Percentiles rank a stretch among this genome's conserved stretches.
These are phyloP conservation scores for Actinopyga echinites DNA, from an alignment of 53 echinoderm and acorn worm genomes.

Conservation along the genomic window DNA sequence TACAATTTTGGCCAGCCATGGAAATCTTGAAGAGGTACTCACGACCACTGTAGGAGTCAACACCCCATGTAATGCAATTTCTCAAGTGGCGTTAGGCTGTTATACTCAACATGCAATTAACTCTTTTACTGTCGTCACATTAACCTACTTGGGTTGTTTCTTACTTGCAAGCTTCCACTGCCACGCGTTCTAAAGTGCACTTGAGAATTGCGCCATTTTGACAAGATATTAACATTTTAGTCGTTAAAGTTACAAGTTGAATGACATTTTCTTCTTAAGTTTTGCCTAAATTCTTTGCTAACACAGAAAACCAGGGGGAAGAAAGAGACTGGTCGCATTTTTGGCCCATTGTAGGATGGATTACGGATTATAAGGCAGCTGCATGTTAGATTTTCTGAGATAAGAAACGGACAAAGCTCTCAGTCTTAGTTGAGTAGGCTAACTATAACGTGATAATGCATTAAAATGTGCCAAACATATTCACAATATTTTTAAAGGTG, in stretches of 20 bases:
- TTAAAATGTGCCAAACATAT: neutral
- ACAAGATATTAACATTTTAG: too few relatives aligned
- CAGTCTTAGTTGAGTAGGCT: too few relatives aligned
- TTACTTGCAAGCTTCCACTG: neutral
- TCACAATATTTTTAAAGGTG: neutral
- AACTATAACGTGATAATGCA: neutral
- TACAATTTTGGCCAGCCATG: neutral
- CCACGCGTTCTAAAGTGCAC: conserved; percentile 11
- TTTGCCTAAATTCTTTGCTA: too few relatives aligned
- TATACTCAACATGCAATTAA: conserved; percentile 25
- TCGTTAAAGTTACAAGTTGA: too few relatives aligned
- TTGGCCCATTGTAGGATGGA: too few relatives aligned
- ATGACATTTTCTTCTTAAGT: too few relatives aligned
- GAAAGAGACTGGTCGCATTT: too few relatives aligned
- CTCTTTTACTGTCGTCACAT: conserved; percentile 1
- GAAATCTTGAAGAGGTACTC: neutral
- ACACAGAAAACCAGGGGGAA: too few relatives aligned
- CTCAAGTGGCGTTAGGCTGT: neutral
- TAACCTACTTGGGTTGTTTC: neutral
- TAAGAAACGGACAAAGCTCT: too few relatives aligned
- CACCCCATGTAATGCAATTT: conserved; percentile 20
- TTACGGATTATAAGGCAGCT: too few relatives aligned
- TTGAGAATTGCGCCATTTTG: neutral
- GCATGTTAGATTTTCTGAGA: too few relatives aligned
- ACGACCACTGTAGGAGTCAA: conserved; percentile 1